Conservation (phyloP, 2,888 invertebrate species). For the Nycteola revayana region DNA sequence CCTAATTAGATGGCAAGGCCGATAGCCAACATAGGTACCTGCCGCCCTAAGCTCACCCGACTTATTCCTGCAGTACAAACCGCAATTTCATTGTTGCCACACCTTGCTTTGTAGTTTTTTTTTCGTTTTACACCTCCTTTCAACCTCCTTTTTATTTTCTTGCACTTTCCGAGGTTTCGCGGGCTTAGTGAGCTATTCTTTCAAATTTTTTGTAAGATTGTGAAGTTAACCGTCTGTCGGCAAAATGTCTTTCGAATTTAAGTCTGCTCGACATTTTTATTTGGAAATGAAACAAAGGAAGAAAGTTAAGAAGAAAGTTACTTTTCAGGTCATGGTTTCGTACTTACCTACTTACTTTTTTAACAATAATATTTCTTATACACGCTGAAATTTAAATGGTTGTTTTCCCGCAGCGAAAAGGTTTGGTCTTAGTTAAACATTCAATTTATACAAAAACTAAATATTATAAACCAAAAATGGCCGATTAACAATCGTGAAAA, state of each 20-base stretch:
- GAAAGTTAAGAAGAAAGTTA: conserved; percentile 64
- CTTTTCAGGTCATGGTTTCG: conserved; percentile 56
- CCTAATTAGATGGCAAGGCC: conserved; percentile 68
- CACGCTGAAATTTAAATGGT: no score
- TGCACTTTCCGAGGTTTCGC: conserved; percentile 13
- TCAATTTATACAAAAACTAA: no score
- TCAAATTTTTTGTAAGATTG: conserved; percentile 19
- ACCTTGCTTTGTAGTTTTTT: conserved; percentile 45
- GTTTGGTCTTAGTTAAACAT: no score
- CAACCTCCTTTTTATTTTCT: conserved; percentile 37
- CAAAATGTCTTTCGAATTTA: conserved; percentile 64
- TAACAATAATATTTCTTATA: no score
- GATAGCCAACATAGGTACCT: conserved; percentile 59
- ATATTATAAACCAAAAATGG: no score
- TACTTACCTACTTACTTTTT: no score
- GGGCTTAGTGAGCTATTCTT: no score
- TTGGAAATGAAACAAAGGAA: conserved; percentile 66
- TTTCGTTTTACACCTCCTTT: conserved; percentile 27
- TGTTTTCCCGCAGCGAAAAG: no score
- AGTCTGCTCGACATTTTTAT: conserved; percentile 54
- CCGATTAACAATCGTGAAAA: no score
- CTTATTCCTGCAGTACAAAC: conserved; percentile 51
- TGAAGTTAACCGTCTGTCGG: conserved; percentile 32
- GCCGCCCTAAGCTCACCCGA: conserved; percentile 43
- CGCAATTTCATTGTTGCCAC: conserved; percentile 50